Conservation (phyloP, 2,797 vertebrate species). For the Allobates femoralis region DNA sequence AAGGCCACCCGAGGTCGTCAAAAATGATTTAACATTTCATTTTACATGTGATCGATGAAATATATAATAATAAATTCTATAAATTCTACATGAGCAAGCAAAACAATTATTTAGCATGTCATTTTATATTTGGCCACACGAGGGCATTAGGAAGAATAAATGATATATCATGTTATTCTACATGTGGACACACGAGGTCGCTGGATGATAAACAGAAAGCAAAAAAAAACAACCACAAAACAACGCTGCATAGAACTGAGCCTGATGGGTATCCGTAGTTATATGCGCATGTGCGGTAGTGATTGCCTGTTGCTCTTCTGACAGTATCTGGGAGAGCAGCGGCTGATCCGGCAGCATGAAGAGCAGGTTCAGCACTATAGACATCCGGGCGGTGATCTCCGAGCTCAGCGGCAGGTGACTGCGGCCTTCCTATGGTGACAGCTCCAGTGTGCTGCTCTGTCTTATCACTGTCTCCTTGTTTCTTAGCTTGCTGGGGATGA, state of each 20-base stretch:
- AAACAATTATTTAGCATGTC: too few relatives aligned
- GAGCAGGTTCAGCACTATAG: conserved; percentile 88
- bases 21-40: too few relatives aligned
- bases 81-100: too few relatives aligned
- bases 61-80: too few relatives aligned
- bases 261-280: conserved; percentile 67
- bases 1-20: too few relatives aligned
- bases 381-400: conserved; percentile 88
- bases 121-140: too few relatives aligned
- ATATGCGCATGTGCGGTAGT: conserved; percentile 62
- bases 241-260: background rate
- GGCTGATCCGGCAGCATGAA: conserved; percentile 79
- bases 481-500: conserved; percentile 92
- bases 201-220: background rate
- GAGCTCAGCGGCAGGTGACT: conserved; percentile 88
- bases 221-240: background rate
- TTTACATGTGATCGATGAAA: too few relatives aligned
- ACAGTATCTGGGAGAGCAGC: background rate
- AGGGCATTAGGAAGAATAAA: too few relatives aligned
- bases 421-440: background rate
- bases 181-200: conserved; percentile 36
- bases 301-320: conserved; percentile 24
- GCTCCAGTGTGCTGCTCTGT: background rate
- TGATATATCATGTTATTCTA: background rate
- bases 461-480: conserved; percentile 26